Conservation (phyloP, 2,113 vertebrate genomes). For the Syrrhaptes paradoxus region DNA sequence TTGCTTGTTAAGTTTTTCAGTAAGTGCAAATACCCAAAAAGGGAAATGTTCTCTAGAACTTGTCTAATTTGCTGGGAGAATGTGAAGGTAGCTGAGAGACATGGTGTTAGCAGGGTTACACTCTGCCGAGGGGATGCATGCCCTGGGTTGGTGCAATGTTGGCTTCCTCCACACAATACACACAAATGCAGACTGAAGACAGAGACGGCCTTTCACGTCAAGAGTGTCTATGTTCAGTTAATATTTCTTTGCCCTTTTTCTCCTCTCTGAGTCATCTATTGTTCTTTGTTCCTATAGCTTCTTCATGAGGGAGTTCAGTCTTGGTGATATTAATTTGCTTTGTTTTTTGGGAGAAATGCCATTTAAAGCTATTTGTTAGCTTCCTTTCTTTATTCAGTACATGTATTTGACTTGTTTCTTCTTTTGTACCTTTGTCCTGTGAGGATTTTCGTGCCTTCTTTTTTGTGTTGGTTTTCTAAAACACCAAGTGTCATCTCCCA, state of each 20-base stretch:
- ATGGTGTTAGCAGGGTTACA: not conserved
- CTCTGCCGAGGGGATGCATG: not conserved
- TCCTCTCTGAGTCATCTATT: conserved; percentile 36
- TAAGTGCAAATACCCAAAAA: not conserved
- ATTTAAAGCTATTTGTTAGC: conserved; percentile 36
- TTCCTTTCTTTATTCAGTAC: conserved; percentile 26
- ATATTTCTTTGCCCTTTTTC: conserved; percentile 60
- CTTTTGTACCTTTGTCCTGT: not conserved
- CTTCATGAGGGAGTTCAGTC: conserved; percentile 4
- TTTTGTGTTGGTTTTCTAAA: not conserved
- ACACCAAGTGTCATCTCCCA: not conserved
- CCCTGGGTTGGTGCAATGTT: not conserved
- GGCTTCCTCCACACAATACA: not conserved
- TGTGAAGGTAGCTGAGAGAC: not conserved
- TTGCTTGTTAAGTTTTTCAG: not conserved
- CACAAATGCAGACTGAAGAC: conserved; percentile 13
- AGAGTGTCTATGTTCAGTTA: conserved; percentile 62
- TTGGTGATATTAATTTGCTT: conserved; percentile 20
- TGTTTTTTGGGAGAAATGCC: not conserved
- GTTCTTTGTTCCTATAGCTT: conserved; percentile 27
- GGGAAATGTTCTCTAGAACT: not conserved
- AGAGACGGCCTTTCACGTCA: conserved; percentile 32
- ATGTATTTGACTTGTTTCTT: not conserved
- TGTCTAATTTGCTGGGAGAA: not conserved
- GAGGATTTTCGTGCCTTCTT: not conserved